Conservation (phyloP, 2,888 invertebrate genomes). For the Xestia ashworthii region DNA sequence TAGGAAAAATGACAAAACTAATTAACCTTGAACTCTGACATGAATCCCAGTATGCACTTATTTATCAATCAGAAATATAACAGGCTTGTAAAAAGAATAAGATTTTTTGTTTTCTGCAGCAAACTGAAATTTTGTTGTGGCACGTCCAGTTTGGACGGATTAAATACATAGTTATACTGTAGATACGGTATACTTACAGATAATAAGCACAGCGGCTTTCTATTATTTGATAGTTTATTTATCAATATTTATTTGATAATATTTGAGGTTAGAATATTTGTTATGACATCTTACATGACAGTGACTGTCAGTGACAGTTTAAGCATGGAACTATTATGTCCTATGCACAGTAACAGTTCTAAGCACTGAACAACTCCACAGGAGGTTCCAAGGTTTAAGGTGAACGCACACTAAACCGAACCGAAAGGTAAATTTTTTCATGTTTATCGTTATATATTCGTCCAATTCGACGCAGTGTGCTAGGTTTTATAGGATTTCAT, state of each 20-base stretch:
- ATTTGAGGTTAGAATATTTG: slow-evolving; percentile 1
- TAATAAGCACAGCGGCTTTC: background rate
- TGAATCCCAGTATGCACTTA: background rate
- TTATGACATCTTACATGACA: slow-evolving; percentile 3
- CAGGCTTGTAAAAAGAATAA: background rate
- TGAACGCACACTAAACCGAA: too few species aligned
- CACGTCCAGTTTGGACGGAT: background rate
- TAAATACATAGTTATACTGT: background rate
- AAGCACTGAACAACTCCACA: too few species aligned
- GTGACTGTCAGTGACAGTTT: background rate
- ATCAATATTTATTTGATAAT: background rate
- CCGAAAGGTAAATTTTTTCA: too few species aligned
- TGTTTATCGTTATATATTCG: too few species aligned
- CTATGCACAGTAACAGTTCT: background rate
- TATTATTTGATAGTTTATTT: background rate
- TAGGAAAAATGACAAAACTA: background rate
- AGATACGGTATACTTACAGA: slow-evolving; percentile 1
- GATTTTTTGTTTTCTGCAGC: background rate
- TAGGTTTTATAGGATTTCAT: too few species aligned
- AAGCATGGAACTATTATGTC: background rate
- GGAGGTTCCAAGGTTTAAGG: too few species aligned
- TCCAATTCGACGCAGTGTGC: too few species aligned
- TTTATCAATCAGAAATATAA: too few species aligned
- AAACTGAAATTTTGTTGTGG: background rate
- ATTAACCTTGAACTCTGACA: background rate